phyloP scores from a whole-genome alignment of 2,113 vertebrate genomes.

The Panurus biarmicus region DNA sequence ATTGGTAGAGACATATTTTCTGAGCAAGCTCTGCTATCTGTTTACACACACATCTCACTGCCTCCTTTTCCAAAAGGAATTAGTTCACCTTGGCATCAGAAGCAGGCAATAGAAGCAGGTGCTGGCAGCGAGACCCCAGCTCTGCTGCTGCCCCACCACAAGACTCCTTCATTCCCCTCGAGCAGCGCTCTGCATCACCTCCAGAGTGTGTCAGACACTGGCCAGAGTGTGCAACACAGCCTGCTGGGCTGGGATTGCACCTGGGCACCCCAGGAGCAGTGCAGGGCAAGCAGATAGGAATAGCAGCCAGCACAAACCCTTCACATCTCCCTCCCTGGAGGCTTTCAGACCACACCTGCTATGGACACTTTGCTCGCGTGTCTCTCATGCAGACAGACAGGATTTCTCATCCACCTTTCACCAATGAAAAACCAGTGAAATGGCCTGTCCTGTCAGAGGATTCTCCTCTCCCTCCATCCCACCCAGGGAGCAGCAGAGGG shows the following conservation, averaged over 20 bases:
- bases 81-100: neutral
- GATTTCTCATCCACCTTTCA: neutral
- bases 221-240: neutral
- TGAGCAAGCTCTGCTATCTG: neutral
- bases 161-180: fast-evolving
- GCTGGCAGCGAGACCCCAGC: neutral
- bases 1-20: neutral
- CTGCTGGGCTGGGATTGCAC: neutral
- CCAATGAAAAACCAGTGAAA: neutral
- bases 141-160: neutral
- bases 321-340: fast-evolving
- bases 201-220: fast-evolving
- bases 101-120: neutral
- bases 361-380: neutral
- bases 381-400: neutral
- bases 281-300: neutral
- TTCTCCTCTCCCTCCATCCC: neutral
- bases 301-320: neutral
- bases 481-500: neutral
- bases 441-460: neutral
- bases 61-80: neutral
- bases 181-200: neutral
- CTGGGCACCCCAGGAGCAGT: neutral
- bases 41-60: neutral
- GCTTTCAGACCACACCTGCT: neutral